Percentiles rank a stretch among this genome's conserved stretches.
These are phyloP conservation scores for Paramisgurnus dabryanus DNA, from an alignment of 2,113 vertebrate genomes.

Conservation along the genomic window DNA sequence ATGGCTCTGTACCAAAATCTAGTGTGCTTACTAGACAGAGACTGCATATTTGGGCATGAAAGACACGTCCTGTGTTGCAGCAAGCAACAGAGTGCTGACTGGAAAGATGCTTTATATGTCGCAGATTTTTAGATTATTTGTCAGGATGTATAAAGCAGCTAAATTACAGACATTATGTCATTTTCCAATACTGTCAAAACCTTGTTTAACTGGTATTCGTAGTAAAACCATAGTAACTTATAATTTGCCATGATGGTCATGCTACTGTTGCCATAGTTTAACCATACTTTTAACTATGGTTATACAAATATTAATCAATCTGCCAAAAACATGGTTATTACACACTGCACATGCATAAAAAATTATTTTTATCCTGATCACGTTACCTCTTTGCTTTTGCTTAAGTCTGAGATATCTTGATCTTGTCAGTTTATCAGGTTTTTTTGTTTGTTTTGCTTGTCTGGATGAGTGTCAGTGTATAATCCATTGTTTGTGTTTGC, in stretches of 20 bases:
- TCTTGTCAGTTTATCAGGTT: too few species aligned
- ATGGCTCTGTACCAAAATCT: not conserved
- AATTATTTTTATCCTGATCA: too few species aligned
- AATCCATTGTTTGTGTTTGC: constrained; percentile 24
- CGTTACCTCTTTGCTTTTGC: too few species aligned
- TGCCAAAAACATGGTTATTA: too few species aligned
- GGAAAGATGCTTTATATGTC: not conserved
- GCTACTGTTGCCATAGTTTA: too few species aligned
- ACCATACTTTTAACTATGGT: too few species aligned
- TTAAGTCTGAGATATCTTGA: too few species aligned
- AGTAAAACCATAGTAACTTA: too few species aligned
- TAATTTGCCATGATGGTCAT: too few species aligned
- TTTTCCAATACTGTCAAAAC: not conserved
- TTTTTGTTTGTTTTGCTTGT: not conserved
- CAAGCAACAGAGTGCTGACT: constrained; percentile 21
- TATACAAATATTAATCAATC: not conserved
- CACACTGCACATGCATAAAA: too few species aligned
- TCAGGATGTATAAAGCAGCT: not conserved
- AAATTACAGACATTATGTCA: constrained; percentile 1
- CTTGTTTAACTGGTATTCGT: too few species aligned
- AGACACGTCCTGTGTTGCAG: not conserved
- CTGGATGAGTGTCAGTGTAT: constrained; percentile 3
- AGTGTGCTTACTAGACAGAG: not conserved
- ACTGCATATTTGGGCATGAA: not conserved
- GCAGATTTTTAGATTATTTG: not conserved